These are phyloP conservation scores for Hoplostethus atlanticus DNA, from an alignment of 2,797 vertebrate species.

Conservation along the genomic window DNA sequence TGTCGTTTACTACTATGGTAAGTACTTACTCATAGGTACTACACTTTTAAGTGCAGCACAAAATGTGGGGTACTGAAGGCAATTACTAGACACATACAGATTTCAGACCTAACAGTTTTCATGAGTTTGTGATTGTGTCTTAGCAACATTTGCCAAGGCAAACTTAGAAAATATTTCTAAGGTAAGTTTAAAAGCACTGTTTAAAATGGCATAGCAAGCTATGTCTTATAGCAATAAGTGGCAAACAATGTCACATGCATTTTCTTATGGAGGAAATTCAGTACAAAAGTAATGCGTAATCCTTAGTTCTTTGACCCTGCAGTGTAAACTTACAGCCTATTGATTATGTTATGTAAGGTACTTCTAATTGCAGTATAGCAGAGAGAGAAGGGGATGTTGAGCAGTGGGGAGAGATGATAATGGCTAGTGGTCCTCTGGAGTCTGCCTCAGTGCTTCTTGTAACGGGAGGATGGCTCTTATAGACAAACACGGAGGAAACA, in stretches of 20 bases:
- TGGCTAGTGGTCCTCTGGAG: neutral
- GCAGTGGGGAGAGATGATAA: neutral
- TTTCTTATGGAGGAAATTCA: neutral
- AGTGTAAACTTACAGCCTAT: neutral
- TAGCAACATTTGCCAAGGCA: neutral
- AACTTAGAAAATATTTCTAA: neutral
- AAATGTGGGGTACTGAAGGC: no score
- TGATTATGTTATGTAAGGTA: neutral
- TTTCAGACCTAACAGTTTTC: neutral
- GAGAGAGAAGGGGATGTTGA: neutral
- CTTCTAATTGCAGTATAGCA: neutral
- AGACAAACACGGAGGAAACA: neutral
- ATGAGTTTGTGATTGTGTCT: neutral
- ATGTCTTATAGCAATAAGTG: no score
- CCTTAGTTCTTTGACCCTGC: neutral
- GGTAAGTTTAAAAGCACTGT: neutral
- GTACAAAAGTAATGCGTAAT: neutral
- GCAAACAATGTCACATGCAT: neutral
- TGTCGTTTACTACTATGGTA: no score
- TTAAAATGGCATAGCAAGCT: no score
- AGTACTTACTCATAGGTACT: no score
- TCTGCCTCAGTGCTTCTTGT: neutral
- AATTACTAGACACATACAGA: neutral
- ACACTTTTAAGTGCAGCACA: no score
- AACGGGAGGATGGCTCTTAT: neutral